These are phyloP conservation scores for Otolemur crassicaudatus DNA, from an alignment of 2,797 vertebrate genomes.

Conservation along the genomic window DNA sequence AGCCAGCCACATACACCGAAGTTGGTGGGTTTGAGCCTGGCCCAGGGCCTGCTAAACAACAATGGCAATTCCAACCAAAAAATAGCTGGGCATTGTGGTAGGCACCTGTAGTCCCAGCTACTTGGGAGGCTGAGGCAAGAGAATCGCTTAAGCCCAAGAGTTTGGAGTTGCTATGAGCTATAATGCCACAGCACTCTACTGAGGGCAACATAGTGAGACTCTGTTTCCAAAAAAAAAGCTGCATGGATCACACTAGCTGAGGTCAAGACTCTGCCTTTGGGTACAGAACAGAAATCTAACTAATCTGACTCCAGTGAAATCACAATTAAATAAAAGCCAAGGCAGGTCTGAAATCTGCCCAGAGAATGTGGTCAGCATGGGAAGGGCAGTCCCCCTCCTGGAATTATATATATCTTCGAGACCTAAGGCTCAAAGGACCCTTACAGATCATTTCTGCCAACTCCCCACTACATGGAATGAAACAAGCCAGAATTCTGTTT, in stretches of 20 bases:
- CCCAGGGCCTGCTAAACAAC: too few relatives aligned
- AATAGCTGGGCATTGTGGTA: too few relatives aligned
- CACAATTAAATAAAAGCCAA: conserved; percentile 20
- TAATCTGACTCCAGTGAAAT: conserved; percentile 40
- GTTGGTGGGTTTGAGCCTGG: too few relatives aligned
- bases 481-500: neutral
- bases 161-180: too few relatives aligned
- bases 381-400: neutral
- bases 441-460: neutral
- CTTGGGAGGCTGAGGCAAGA: too few relatives aligned
- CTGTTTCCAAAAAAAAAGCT: neutral
- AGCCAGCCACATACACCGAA: too few relatives aligned
- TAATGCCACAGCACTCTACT: too few relatives aligned
- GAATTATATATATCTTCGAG: neutral
- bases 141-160: too few relatives aligned
- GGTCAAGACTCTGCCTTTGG: neutral
- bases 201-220: too few relatives aligned
- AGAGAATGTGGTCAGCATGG: neutral
- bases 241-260: neutral
- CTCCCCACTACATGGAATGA: neutral
- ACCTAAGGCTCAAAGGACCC: neutral
- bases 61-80: too few relatives aligned
- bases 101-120: too few relatives aligned
- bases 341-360: conserved; percentile 26
- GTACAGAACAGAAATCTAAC: neutral